Base-by-base conservation (phyloP, 1,140 invertebrate species). In the Drosophila guanche region DNA sequence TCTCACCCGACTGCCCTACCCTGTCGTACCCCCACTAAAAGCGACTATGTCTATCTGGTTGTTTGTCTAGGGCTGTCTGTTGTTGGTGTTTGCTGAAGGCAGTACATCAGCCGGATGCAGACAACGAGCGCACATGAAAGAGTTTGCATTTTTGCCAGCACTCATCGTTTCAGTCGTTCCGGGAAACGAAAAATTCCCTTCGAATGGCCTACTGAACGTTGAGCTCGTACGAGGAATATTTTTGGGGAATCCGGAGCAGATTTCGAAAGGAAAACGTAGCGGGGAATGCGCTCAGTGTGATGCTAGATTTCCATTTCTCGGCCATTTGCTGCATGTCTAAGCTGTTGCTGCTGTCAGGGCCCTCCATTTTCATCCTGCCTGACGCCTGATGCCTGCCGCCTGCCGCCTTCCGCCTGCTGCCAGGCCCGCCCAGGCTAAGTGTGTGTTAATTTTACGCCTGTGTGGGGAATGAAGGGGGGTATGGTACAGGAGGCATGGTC, bases 391-490 rank as follows among this genome's bases (percentile, higher is more conserved):
- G 23, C 53, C 47, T 25, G 4, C 25, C 5, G 25, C 25, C 25
- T 29, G 40, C n/a, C n/a, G n/a, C 22, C 42, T 48, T 51, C 37
- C 60, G 33, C 7, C 27, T 14, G 33, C 40, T 43, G 22, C 52
- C 47, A 43, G 42, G 23, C 33, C 51, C 51, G 55, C 55, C 76
- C 53, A 45, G 65, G 25, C 54, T 79, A 74, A 80, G 62, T 74
- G 76, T 86, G 80, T 85, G 80, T 85, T 85, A 86, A 85, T 86
- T 85, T 85, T 74, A 73, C 63, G 73, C 76, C 63, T 61, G 27
- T 71, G 33, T 50, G 40, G 5, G 23, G 54, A 37, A 20, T 20
- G 16, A 20, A 20, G 52, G 23, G 27, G 46, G 33, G 16, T 20
- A 20, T 1, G 16, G 16, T 20, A 33, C 10, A 16, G 25, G 3